A percentile compares a stretch with the other conserved stretches of the same genome.
phyloP scores from a whole-genome alignment of 2,888 invertebrate species.

The Noctua fimbriata region DNA sequence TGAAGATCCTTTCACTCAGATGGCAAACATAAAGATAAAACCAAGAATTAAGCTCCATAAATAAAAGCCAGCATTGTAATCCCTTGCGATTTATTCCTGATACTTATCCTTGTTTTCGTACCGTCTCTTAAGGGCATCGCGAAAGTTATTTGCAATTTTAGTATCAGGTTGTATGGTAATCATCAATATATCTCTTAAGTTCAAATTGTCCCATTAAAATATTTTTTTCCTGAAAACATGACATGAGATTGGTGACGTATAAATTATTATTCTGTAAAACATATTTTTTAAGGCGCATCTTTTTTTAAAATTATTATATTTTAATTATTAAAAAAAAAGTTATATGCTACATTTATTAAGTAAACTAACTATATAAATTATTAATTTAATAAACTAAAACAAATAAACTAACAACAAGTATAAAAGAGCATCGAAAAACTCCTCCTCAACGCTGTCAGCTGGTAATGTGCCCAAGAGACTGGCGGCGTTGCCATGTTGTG shows the following conservation, averaged over 20 bases:
- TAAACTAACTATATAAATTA: too few species aligned
- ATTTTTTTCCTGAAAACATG: not conserved
- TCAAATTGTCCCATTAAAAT: not conserved
- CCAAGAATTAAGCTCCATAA: conserved; percentile 2
- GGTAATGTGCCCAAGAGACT: too few species aligned
- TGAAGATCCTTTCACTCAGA: conserved; percentile 3
- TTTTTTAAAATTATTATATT: not conserved
- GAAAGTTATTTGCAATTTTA: not conserved
- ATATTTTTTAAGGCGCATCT: not conserved
- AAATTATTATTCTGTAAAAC: not conserved
- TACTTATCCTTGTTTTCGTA: conserved; percentile 7
- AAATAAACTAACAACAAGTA: too few species aligned
- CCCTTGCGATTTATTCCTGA: conserved; percentile 2
- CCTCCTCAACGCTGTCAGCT: too few species aligned
- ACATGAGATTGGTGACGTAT: not conserved
- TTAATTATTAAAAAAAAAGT: too few species aligned
- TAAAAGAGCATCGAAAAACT: too few species aligned
- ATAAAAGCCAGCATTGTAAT: conserved; percentile 16
- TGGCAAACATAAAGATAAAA: not conserved
- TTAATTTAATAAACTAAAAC: too few species aligned
- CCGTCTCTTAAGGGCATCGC: not conserved
- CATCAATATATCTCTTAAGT: not conserved
- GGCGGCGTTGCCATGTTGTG: too few species aligned
- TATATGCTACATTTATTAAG: too few species aligned
- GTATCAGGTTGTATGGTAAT: not conserved